Percentiles rank a stretch among this genome's conserved stretches.
Evolutionary conservation across 2,888 invertebrate genomes (phyloP).

Genomic region (Euproctis similis): DNA sequence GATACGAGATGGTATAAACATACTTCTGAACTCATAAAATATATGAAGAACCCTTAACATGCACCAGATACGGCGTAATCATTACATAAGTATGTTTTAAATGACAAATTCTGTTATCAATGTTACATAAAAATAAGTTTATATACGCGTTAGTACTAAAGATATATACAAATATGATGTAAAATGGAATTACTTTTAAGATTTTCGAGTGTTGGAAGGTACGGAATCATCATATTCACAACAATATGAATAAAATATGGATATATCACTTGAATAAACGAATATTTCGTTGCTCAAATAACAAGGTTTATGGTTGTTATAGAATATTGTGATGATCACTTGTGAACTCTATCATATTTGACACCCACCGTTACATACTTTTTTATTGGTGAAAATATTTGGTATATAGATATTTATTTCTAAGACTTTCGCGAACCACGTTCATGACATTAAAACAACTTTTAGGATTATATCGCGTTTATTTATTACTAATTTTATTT

Average conservation of each 20-base stretch:
- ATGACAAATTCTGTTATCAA: slow-evolving; percentile 19
- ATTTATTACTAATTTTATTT: no score
- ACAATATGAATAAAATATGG: slow-evolving; percentile 66
- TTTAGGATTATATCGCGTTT: no score
- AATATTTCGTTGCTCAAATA: slow-evolving; percentile 44
- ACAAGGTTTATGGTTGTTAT: slow-evolving; percentile 37
- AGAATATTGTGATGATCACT: slow-evolving; percentile 40
- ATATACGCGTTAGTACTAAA: slow-evolving; percentile 26
- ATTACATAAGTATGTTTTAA: slow-evolving; percentile 7
- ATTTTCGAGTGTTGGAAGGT: slow-evolving; percentile 27
- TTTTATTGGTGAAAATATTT: no score
- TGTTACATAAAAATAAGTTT: slow-evolving; percentile 25
- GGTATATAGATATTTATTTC: no score
- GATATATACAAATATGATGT: no score
- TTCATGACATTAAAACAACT: no score
- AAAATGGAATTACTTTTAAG: slow-evolving; percentile 28
- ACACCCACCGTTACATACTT: no score
- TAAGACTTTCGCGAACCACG: no score
- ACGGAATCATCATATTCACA: slow-evolving; percentile 39
- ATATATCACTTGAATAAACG: slow-evolving; percentile 64
- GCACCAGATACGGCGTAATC: slow-evolving; percentile 1
- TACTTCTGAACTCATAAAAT: slow-evolving; percentile 1
- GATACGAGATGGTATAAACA: slow-evolving; percentile 1
- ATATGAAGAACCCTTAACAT: background rate
- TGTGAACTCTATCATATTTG: slow-evolving; percentile 26